phyloP scores from a whole-genome alignment of 2,797 vertebrate species.

The Mastacembelus armatus region DNA sequence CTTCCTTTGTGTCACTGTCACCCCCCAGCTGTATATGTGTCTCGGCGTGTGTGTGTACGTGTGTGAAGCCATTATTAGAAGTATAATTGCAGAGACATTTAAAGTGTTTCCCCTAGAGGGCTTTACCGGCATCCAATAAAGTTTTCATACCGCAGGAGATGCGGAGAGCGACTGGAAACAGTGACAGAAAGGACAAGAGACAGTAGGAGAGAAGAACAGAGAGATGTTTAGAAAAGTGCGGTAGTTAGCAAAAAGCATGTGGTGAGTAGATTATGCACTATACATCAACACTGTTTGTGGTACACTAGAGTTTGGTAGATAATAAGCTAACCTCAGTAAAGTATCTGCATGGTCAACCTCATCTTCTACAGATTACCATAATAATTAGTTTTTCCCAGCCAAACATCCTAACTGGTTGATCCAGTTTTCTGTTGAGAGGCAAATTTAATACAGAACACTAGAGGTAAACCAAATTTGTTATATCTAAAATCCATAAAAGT shows the following conservation, averaged over 20 bases:
- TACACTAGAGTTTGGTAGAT: no score
- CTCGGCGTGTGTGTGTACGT: constrained; percentile 14
- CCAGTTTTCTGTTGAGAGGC: no score
- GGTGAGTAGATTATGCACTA: no score
- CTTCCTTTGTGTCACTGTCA: constrained; percentile 75
- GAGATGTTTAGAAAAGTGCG: neutral
- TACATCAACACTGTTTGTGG: no score
- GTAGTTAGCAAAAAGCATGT: no score
- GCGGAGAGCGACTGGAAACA: constrained; percentile 30
- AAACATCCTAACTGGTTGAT: no score
- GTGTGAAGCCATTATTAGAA: constrained; percentile 91
- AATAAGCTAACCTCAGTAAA: neutral
- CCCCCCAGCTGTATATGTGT: constrained; percentile 36
- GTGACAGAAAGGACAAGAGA: constrained; percentile 41
- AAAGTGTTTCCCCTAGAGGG: constrained; percentile 97
- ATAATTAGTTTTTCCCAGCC: no score
- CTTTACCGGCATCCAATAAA: constrained; percentile 96
- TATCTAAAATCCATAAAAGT: no score
- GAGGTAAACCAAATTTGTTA: no score
- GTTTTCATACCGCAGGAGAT: constrained; percentile 85
- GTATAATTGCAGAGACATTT: constrained; percentile 97
- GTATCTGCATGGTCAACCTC: neutral
- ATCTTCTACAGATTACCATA: no score
- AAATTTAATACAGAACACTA: no score
- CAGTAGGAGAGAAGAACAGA: constrained; percentile 6